Base-by-base conservation (phyloP, 2,797 vertebrate species). In the Sarcoramphus papa region DNA sequence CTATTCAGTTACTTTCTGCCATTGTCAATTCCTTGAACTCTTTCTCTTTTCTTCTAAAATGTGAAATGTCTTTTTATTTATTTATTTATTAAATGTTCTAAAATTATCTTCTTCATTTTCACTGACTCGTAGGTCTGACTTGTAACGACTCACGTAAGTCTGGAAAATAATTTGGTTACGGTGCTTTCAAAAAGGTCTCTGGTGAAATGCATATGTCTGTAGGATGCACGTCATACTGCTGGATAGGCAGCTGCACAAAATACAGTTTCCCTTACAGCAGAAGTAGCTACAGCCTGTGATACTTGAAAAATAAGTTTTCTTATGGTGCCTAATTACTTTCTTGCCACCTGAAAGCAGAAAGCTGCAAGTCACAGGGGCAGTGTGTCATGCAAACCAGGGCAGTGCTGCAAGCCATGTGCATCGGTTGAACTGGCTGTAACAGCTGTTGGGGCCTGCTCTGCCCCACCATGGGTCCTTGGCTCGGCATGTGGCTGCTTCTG, bases 81-180 rank as follows among this genome's bases (percentile, higher is more conserved):
- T 85, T 64, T 14, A 31, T 80, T 88, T 47, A 14, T 59, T 25
- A 31, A 88, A 67, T 12, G 40, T 62, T 96, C 81, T 83, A 67
- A 93, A 90, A 95, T 92, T 78, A 68, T 40, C 37, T 18, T 91
- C 81, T 83, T 78, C 8, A 43, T 95, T 95, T 92, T 90, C 91
- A 90, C 53, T 64, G 73, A 45, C 78, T 94, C 47, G 79, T 84
- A 16, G 50, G 62, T 94, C 93, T 95, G 92, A 83, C 77, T 96
- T 92, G 65, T 92, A 96, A 54, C 9, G n/a, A 86, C 85, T 97
- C 87, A 85, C 47, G 15, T 92, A 96, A 92, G 88, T 95, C 97
- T 96, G 95, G 95, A 85, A 87, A 97, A 93, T 98, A 98, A 98
- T 98, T 93, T 59, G 57, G 91, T 98, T 97, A 97, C 90, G 62